A percentile compares a stretch with the other conserved stretches of the same genome.
phyloP scores from a whole-genome alignment of 2,797 vertebrate genomes.

The Pangasius larnaudii region DNA sequence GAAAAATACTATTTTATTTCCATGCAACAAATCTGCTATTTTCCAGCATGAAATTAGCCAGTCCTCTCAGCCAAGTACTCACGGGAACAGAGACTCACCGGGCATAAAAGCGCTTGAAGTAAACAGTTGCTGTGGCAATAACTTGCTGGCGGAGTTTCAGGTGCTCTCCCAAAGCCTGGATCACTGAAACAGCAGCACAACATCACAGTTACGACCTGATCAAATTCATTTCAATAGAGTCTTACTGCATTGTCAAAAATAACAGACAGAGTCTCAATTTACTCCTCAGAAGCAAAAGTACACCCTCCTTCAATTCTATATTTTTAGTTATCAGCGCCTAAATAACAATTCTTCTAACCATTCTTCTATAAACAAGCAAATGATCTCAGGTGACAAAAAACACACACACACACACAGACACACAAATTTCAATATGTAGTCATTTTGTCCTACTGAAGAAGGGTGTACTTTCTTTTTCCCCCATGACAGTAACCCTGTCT shows the following conservation, averaged over 20 bases:
- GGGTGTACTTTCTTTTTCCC: too few species aligned
- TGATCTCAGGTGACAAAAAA: too few species aligned
- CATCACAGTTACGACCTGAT: not conserved
- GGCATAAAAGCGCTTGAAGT: constrained; percentile 99
- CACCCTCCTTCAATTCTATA: too few species aligned
- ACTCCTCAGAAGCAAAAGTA: too few species aligned
- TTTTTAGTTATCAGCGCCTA: too few species aligned
- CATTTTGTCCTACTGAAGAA: too few species aligned
- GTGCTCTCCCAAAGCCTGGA: constrained; percentile 98
- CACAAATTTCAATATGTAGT: too few species aligned
- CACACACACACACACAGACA: fast-evolving
- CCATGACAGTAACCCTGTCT: too few species aligned
- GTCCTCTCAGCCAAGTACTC: not conserved
- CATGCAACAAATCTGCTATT: not conserved
- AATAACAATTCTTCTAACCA: too few species aligned
- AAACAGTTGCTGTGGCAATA: constrained; percentile 98
- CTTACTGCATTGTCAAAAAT: not conserved
- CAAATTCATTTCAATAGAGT: too few species aligned
- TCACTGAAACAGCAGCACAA: not conserved
- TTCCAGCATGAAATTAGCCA: not conserved
- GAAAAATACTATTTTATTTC: not conserved
- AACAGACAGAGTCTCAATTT: not conserved
- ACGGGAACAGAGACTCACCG: constrained; percentile 75
- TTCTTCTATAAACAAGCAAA: too few species aligned
- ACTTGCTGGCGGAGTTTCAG: constrained; percentile 99